These are phyloP conservation scores for Polyploca ridens DNA, from an alignment of 2,888 invertebrate genomes.

Conservation along the genomic window DNA sequence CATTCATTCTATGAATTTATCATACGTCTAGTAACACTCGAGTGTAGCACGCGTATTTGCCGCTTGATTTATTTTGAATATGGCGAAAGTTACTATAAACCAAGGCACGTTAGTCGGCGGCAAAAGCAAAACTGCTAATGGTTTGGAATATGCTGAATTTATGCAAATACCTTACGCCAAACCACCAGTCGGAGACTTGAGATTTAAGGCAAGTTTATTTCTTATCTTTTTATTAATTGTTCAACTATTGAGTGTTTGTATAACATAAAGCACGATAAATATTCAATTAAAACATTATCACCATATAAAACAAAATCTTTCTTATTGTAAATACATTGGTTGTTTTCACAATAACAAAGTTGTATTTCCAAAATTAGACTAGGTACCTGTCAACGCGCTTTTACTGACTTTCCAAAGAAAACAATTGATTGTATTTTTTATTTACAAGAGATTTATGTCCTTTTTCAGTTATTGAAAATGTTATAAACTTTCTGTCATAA, in stretches of 20 bases:
- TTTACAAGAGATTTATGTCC: too few species aligned
- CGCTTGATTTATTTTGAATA: conserved; percentile 22
- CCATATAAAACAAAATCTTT: too few species aligned
- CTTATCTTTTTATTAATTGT: not conserved
- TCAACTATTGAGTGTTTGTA: not conserved
- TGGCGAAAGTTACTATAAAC: conserved; percentile 51
- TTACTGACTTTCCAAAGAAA: too few species aligned
- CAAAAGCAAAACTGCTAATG: conserved; percentile 56
- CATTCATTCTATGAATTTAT: not conserved
- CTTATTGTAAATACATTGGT: too few species aligned
- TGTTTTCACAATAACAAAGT: too few species aligned
- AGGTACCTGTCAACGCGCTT: too few species aligned
- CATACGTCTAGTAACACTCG: conserved; percentile 6
- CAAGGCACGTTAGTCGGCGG: conserved; percentile 68
- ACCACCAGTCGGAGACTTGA: conserved; percentile 73
- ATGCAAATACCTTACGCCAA: conserved; percentile 81
- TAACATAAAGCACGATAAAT: not conserved
- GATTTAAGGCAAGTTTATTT: conserved; percentile 53
- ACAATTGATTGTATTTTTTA: too few species aligned
- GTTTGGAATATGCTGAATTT: conserved; percentile 70
- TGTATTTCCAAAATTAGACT: too few species aligned
- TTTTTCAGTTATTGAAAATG: too few species aligned
- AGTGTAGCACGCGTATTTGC: not conserved
- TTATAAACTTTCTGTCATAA: not conserved
- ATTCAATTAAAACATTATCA: too few species aligned